Base-by-base conservation (phyloP, 2,797 vertebrate genomes). In the Semaprochilodus insignis region DNA sequence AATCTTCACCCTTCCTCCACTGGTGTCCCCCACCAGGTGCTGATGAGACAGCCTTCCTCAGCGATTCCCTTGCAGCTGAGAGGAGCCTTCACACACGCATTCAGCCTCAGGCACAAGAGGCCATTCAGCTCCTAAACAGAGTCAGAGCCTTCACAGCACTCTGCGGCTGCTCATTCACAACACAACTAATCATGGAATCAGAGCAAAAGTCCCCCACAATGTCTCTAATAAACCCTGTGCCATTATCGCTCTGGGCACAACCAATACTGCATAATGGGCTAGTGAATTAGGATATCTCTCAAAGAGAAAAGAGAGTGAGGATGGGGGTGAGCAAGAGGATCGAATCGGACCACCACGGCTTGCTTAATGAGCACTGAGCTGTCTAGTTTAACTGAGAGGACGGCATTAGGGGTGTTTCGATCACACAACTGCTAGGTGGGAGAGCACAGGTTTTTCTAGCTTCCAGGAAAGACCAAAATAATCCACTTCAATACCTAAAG, bases 71-170 rank as follows among this genome's bases (percentile, higher is more conserved):
- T 40, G 88, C 92, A 93, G 90, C 91, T 92, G 91, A 93, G 93
- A 90, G 89, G 90, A 84, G 88, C 40, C 81, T 54, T 74, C 83
- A 48, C 91, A 89, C 88, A 86, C 86, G 88, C 89, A 93, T 94
- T 95, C 93, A 93, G 90, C 87, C 78, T 82, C 16, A 15, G 83
- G 91, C 91, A 95, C 94, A 95, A 94, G 91, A 91, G 86, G 77
- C 90, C 90, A 93, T 94, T 94, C 92, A 94, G 57, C 27, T 65
- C 21, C 57, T 67, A 54, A 60, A 70, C 36, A 77, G 81, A 80
- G 71, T 78, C 40, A 27, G 70, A 27, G 67, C 54, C 75, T 62
- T 79, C 62, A 78, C 78, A 69, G 69, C 75, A 67, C 13, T 62
- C 40, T 34, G 76, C 59, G 34, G 8, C 54, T 51, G 51, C 27